Base-by-base conservation (phyloP, 2,888 invertebrate genomes). In the Hofmannophila pseudospretella region DNA sequence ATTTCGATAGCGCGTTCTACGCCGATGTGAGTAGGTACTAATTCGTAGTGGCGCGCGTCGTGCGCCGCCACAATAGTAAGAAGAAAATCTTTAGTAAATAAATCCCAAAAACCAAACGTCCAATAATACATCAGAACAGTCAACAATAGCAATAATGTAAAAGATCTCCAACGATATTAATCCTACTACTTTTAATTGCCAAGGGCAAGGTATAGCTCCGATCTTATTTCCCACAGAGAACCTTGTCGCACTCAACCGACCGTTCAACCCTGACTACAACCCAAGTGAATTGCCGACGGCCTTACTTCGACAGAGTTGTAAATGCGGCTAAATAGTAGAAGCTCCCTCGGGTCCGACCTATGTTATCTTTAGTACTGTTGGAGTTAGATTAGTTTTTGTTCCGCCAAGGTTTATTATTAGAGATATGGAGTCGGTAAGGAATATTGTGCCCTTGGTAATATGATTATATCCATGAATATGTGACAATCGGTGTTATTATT, bases 301-400 rank as follows among this genome's bases (percentile, higher is more conserved):
- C 23, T 23, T 23, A 23, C 23, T 45, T 41, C 42, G 53, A 59
- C 50, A 59, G 41, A 47, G 56, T 67, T 39, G 53, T 39, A 43
- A 29, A 23, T 61, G 60, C 31, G 10, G 27, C 38, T 35, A 25
- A 32, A 34, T 36, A 37, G 38, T 39, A 33, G 30, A 47, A 13
- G 22, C 23, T 27, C 39, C 40, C 32, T 13, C 7, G 36, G 25
- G 60, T 45, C 54, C 23, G 23, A 23, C 64, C 68, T 65, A 61
- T 66, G 72, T 73, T 81, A 79, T 80, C 79, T 80, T 67, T 73
- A 77, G 64, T 71, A 73, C 64, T 72, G 66, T 59, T 23, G n/a
- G 58, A 77, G 73, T 81, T 78, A 72, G 80, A 82, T 84, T 82
- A 79, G 75, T 81, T 82, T 77, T 69, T 80, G 70, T 71, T 69